Base-by-base conservation (phyloP, 2,888 invertebrate genomes). In the Hydropsyche betteni region DNA sequence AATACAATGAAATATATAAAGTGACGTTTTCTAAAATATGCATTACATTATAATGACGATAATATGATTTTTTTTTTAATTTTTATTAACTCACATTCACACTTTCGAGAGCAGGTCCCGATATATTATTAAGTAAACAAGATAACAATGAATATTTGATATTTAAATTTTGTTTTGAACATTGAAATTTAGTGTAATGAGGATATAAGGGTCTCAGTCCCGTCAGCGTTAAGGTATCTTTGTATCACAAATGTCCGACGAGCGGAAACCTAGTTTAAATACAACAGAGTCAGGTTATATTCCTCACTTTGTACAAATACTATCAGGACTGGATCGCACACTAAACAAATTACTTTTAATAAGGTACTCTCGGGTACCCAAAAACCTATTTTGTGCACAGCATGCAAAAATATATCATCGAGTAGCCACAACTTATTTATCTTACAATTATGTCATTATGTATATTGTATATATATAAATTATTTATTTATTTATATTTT, bases 391-490 rank as follows among this genome's bases (percentile, higher is more conserved):
- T 76, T 77, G 79, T 79, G 79, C 79, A 74, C 55, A 77, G 77
- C 72, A 76, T 79, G 75, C 79, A 79, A 79, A 79, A 79, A 79
- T 78, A 79, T 79, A 79, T 77, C 75, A 77, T 79, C 73, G 73
- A 79, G 69, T 74, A 76, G 77, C 75, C 75, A 76, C 75, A 79
- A 79, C 76, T 76, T 77, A 79, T 72, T 64, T 76, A 77, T 50
- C 79, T 77, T 77, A 77, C 69, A 77, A 74, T 76, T 73, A 75
- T 77, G 75, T 76, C 75, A 78, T 75, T 78, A 77, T 75, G 53
- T 73, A 72, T 75, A 68, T 58, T 75, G 53, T 73, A 72, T 75
- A 68, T 58, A 55, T 68, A 68, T 61, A 76, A 76, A 73, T 74
- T 69, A 69, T 69, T 14, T 77, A 76, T 75, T 38, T 73, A 74